Evolutionary conservation across 2,888 invertebrate species (phyloP).

Genomic region (Cerastis leucographa): DNA sequence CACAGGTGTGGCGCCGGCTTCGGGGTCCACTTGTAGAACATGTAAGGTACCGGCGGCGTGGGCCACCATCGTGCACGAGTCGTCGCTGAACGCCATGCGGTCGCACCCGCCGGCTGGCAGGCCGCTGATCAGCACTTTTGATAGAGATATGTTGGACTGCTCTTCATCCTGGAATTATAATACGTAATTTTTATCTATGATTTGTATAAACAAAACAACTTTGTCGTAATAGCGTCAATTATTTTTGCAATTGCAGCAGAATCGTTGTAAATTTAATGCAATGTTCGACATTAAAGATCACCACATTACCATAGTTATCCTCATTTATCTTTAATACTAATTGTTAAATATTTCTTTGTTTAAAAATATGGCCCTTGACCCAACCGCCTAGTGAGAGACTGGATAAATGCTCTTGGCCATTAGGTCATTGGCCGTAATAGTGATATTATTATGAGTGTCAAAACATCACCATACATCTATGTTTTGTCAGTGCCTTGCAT

Average conservation of each 20-base stretch:
- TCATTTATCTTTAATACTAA: too few relatives aligned
- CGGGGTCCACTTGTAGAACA: conserved; percentile 81
- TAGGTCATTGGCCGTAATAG: too few relatives aligned
- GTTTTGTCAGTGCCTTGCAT: not conserved
- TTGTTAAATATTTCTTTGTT: too few relatives aligned
- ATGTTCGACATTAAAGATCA: too few relatives aligned
- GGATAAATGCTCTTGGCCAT: too few relatives aligned
- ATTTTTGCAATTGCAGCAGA: too few relatives aligned
- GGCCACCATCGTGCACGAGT: conserved; percentile 77
- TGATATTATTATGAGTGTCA: too few relatives aligned
- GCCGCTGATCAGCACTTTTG: conserved; percentile 80
- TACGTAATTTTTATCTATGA: not conserved
- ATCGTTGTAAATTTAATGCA: too few relatives aligned
- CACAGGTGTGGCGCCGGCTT: conserved; percentile 80
- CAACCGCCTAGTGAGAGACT: too few relatives aligned
- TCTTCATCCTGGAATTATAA: conserved; percentile 80
- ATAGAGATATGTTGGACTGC: conserved; percentile 80
- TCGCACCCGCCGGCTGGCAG: conserved; percentile 74
- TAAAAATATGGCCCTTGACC: too few relatives aligned
- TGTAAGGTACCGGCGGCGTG: conserved; percentile 74
- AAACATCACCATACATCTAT: not conserved
- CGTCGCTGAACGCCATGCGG: conserved; percentile 79
- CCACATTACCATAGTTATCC: too few relatives aligned
- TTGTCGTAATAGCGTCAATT: too few relatives aligned
- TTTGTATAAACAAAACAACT: not conserved